phyloP scores from a whole-genome alignment of 2,888 invertebrate species.

The Palloptera scutellata region DNA sequence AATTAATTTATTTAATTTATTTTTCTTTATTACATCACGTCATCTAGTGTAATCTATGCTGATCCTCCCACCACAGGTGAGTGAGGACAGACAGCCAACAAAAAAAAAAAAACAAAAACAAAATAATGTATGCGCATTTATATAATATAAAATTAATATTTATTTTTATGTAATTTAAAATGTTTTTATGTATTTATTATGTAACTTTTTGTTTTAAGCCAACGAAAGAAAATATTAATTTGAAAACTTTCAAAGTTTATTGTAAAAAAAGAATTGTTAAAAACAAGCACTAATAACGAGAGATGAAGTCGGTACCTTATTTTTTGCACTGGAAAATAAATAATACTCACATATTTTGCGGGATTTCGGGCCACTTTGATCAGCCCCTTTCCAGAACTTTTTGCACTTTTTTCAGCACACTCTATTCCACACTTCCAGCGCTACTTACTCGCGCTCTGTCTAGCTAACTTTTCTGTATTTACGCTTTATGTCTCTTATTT shows the following conservation, averaged over 20 bases:
- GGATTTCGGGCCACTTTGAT: neutral
- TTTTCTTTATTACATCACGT: conserved; percentile 31
- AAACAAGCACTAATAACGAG: conserved; percentile 43
- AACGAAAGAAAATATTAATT: conserved; percentile 16
- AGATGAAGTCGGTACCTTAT: conserved; percentile 57
- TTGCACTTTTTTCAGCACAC: neutral
- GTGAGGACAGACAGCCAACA: no score
- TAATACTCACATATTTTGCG: conserved; percentile 45
- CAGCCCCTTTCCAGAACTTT: neutral
- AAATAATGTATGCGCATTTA: conserved; percentile 42
- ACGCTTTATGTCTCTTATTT: conserved; percentile 2
- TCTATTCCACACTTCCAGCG: neutral
- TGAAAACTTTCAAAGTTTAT: conserved; percentile 31
- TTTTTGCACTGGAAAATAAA: conserved; percentile 36
- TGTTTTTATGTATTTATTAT: conserved; percentile 40
- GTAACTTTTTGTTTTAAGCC: conserved; percentile 20
- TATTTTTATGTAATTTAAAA: conserved; percentile 36
- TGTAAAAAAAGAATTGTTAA: conserved; percentile 17
- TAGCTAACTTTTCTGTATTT: neutral
- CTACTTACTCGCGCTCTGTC: neutral
- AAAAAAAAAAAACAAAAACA: neutral
- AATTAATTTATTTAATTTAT: conserved; percentile 58
- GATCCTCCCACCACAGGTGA: neutral
- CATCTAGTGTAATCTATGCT: conserved; percentile 1
- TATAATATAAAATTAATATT: conserved; percentile 30